phyloP scores from a whole-genome alignment of 2,888 invertebrate species.

The Druceiella hillmani region DNA sequence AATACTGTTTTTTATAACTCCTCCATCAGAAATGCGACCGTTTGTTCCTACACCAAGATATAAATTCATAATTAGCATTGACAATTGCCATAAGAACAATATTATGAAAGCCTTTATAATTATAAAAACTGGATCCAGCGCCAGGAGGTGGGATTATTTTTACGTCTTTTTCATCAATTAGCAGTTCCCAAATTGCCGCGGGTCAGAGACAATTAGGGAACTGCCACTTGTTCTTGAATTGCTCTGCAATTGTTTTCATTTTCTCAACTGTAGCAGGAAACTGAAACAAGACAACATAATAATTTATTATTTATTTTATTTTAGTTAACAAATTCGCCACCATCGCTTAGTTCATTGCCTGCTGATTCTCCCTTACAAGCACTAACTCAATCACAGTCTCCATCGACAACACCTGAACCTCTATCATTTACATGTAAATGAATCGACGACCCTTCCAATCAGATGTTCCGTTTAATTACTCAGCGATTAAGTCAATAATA shows the following conservation, averaged over 20 bases:
- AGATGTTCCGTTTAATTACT: slow-evolving; percentile 8
- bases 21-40: slow-evolving; percentile 7
- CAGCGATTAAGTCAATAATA: slow-evolving; percentile 6
- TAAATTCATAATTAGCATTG: slow-evolving; percentile 13
- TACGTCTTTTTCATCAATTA: background rate
- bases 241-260: slow-evolving; percentile 11
- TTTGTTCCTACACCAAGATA: slow-evolving; percentile 9
- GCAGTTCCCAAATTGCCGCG: too few relatives aligned
- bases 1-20: slow-evolving; percentile 9
- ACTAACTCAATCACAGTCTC: slow-evolving; percentile 4
- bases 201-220: slow-evolving; percentile 1
- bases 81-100: slow-evolving; percentile 15
- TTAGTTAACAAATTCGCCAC: slow-evolving; percentile 7
- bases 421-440: slow-evolving; percentile 11
- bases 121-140: slow-evolving; percentile 11
- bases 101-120: slow-evolving; percentile 13
- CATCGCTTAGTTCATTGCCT: slow-evolving; percentile 10
- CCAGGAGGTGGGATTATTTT: slow-evolving; percentile 10
- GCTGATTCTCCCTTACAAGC: too few relatives aligned
- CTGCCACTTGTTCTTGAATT: slow-evolving; percentile 11
- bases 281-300: slow-evolving; percentile 10
- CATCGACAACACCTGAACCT: slow-evolving; percentile 7
- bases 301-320: slow-evolving; percentile 10
- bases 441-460: slow-evolving; percentile 13
- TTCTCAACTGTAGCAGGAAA: slow-evolving; percentile 11